These are phyloP conservation scores for Pollenia griseotomentosa DNA, from an alignment of 2,888 invertebrate genomes.

Conservation along the genomic window DNA sequence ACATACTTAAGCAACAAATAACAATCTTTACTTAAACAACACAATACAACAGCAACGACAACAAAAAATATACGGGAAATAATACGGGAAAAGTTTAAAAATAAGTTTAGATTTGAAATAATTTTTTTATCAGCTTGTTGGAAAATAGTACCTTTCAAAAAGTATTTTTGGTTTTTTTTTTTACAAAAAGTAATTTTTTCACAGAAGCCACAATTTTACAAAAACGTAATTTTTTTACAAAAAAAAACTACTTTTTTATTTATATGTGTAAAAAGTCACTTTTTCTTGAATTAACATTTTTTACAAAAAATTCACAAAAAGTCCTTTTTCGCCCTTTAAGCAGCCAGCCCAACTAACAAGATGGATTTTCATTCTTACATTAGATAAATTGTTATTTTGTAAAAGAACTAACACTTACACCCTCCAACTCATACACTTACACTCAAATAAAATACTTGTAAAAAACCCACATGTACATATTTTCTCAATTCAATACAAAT, in stretches of 20 bases:
- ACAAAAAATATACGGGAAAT: not conserved
- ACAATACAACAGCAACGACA: not conserved
- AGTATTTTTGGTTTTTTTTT: too few relatives aligned
- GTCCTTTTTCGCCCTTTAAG: too few relatives aligned
- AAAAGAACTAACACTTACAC: constrained; percentile 26
- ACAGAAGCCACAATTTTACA: too few relatives aligned
- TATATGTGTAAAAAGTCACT: not conserved
- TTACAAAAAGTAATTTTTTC: too few relatives aligned
- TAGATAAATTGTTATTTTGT: constrained; percentile 55
- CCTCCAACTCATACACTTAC: not conserved
- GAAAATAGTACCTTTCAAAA: too few relatives aligned
- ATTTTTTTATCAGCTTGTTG: not conserved
- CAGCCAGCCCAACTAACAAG: not conserved
- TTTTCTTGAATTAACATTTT: too few relatives aligned
- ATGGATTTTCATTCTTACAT: constrained; percentile 52
- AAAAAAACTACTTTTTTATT: not conserved
- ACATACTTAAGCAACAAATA: constrained; percentile 48
- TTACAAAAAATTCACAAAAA: too few relatives aligned
- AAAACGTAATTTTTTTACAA: not conserved
- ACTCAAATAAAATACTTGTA: not conserved
- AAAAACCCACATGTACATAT: too few relatives aligned
- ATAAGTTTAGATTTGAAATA: not conserved
- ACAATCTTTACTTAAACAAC: constrained; percentile 49
- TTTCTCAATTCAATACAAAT: constrained; percentile 10
- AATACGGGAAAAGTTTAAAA: not conserved